phyloP scores from a whole-genome alignment of 2,888 invertebrate genomes.

The Plebejus anna region DNA sequence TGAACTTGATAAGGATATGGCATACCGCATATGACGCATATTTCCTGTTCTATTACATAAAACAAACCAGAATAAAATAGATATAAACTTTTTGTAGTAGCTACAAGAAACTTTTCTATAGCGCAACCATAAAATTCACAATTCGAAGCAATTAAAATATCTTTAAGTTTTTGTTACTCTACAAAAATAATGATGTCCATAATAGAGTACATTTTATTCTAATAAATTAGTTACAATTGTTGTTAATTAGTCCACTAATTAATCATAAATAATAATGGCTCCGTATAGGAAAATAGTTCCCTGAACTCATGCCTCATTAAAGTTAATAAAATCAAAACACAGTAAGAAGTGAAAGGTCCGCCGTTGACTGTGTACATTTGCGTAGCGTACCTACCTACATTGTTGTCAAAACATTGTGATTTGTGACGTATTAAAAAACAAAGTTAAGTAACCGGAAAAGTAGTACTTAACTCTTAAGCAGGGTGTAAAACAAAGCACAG shows the following conservation, averaged over 20 bases:
- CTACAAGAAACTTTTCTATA: neutral
- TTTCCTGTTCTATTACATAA: conserved; percentile 23
- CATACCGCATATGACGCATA: neutral
- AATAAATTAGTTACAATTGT: neutral
- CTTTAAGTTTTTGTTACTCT: neutral
- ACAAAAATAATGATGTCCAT: neutral
- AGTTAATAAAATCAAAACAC: conserved; percentile 11
- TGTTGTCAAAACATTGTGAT: conserved; percentile 11
- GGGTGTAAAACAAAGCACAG: conserved; percentile 25
- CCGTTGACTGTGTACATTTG: neutral
- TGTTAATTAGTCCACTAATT: neutral
- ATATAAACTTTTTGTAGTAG: neutral
- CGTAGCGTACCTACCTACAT: neutral
- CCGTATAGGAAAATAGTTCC: neutral
- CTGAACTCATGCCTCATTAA: neutral
- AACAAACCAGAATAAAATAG: neutral
- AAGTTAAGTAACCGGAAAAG: conserved; percentile 24
- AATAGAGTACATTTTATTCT: neutral
- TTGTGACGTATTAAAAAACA: conserved; percentile 8
- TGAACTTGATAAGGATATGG: conserved; percentile 8
- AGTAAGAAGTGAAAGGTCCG: neutral
- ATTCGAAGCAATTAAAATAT: neutral
- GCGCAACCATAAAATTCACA: neutral
- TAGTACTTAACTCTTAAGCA: neutral
- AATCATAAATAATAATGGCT: neutral